phyloP scores from a whole-genome alignment of 2,113 vertebrate species.

The human (Homo sapiens) region GRCh38 chr1:114835501-114836000 shows the following conservation, averaged over 20 bases:
- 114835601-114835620: neutral
- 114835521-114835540: neutral
- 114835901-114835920: neutral
- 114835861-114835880: neutral
- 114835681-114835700: neutral
- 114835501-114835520: neutral
- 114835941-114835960: neutral
- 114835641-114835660: neutral
- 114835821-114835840: too few relatives aligned
- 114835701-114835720: neutral
- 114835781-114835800: neutral
- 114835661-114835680: neutral
- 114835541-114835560: neutral
- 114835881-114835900: neutral
- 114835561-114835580: neutral
- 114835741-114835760: neutral
- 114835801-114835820: neutral
- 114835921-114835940: neutral
- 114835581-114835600: neutral
- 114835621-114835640: neutral
- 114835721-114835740: neutral
- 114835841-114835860: neutral
- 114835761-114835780: neutral
- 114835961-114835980: neutral
- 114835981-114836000: neutral